Percentiles rank a stretch among this genome's conserved stretches.
Evolutionary conservation across 2,888 invertebrate genomes (phyloP).

Genomic region (Acrobasis repandana): DNA sequence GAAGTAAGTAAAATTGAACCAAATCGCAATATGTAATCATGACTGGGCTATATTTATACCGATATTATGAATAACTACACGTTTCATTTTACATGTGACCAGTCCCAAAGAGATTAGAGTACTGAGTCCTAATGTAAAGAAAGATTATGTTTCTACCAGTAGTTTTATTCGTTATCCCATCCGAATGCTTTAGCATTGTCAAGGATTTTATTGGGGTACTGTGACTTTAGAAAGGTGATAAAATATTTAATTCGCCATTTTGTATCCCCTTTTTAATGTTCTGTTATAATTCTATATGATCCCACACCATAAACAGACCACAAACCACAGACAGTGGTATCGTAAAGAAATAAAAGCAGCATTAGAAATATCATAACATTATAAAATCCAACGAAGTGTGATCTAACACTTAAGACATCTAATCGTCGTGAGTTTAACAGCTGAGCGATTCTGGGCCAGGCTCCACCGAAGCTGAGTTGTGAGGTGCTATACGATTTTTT

Average conservation of each 20-base stretch:
- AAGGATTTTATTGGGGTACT: background rate
- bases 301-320: conserved; percentile 28
- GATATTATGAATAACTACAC: too few relatives aligned
- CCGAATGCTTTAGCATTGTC: background rate
- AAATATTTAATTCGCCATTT: conserved; percentile 2
- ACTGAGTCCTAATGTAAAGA: too few relatives aligned
- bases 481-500: too few relatives aligned
- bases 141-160: background rate
- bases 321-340: conserved; percentile 27
- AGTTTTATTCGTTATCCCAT: background rate
- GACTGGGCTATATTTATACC: too few relatives aligned
- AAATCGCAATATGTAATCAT: too few relatives aligned
- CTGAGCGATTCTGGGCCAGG: conserved; percentile 25
- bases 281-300: conserved; percentile 15
- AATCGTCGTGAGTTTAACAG: conserved; percentile 32
- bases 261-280: conserved; percentile 6
- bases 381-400: conserved; percentile 27
- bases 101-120: too few relatives aligned
- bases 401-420: conserved; percentile 26
- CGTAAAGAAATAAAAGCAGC: conserved; percentile 24
- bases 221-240: conserved; percentile 14
- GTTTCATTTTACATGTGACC: too few relatives aligned
- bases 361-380: conserved; percentile 25
- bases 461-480: too few relatives aligned
- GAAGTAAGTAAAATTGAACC: too few relatives aligned